These are phyloP conservation scores for Drosophila merina DNA, from an alignment of 2,888 invertebrate species.

Conservation along the genomic window DNA sequence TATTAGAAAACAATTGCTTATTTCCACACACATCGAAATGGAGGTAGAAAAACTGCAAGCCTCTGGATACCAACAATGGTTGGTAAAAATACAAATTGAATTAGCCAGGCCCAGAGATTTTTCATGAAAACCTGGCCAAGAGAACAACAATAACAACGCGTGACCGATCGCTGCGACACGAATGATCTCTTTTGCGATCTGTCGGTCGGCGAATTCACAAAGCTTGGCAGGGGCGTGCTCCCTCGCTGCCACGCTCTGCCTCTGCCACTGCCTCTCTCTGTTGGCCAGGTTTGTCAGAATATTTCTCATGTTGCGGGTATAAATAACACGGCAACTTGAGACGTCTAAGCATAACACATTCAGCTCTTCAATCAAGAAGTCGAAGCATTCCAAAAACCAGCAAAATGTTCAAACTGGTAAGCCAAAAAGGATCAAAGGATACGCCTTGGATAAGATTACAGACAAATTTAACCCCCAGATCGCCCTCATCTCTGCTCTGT, in stretches of 20 bases:
- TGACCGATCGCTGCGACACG: conserved; percentile 59
- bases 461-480: conserved; percentile 59
- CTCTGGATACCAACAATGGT: conserved; percentile 28
- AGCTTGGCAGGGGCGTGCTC: conserved; percentile 43
- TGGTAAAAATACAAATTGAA: conserved; percentile 59
- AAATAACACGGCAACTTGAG: conserved; percentile 81
- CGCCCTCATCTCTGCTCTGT: conserved; percentile 83
- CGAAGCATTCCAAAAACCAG: conserved; percentile 66
- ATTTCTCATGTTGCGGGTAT: conserved; percentile 78
- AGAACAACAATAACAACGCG: conserved; percentile 28
- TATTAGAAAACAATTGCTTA: conserved; percentile 26
- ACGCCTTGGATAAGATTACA: conserved; percentile 23
- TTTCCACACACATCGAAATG: conserved; percentile 25
- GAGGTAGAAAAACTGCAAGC: conserved; percentile 16
- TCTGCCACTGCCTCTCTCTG: conserved; percentile 1
- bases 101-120: conserved; percentile 44
- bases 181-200: conserved; percentile 39
- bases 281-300: conserved; percentile 67
- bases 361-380: conserved; percentile 71
- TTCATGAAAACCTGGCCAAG: conserved; percentile 36
- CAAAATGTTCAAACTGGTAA: conserved; percentile 85
- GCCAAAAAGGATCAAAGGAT: conserved; percentile 47
- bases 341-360: conserved; percentile 82
- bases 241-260: neutral
- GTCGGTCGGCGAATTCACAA: conserved; percentile 43